Percentiles rank a stretch among this genome's conserved stretches.
Evolutionary conservation across 2,113 vertebrate genomes (phyloP).

Genomic region (Austrofundulus limnaeus): DNA sequence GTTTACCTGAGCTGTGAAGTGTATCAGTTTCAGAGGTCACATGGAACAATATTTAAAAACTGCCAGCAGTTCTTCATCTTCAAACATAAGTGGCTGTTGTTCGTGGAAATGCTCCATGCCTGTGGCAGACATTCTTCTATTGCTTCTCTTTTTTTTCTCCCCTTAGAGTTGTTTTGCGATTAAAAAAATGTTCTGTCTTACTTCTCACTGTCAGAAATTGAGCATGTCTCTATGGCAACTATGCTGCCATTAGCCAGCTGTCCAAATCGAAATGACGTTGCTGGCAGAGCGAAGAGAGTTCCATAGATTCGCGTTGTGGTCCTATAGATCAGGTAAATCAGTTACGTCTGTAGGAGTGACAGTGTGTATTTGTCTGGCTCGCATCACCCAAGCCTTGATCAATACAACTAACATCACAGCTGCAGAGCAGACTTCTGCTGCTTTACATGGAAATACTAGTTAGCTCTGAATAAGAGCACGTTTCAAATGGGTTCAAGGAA

Average conservation of each 20-base stretch:
- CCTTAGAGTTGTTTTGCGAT: constrained; percentile 47
- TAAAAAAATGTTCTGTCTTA: constrained; percentile 56
- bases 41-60: constrained; percentile 17
- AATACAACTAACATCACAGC: background rate
- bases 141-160: constrained; percentile 13
- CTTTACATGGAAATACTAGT: background rate
- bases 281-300: constrained; percentile 55
- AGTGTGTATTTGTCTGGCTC: constrained; percentile 22
- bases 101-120: constrained; percentile 7
- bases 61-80: constrained; percentile 25
- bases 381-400: constrained; percentile 8
- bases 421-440: constrained; percentile 11
- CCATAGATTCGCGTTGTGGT: constrained; percentile 48
- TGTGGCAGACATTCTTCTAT: background rate
- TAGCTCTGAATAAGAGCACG: background rate
- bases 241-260: constrained; percentile 66
- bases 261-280: constrained; percentile 69
- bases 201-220: constrained; percentile 61
- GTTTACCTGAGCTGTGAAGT: constrained; percentile 7
- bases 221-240: constrained; percentile 76
- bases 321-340: constrained; percentile 24
- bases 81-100: constrained; percentile 26
- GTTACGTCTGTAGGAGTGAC: constrained; percentile 13
- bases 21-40: constrained; percentile 34
- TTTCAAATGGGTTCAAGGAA: background rate